Evolutionary conservation across 2,888 invertebrate species (phyloP).

Genomic region (Pseudanteris insignis): DNA sequence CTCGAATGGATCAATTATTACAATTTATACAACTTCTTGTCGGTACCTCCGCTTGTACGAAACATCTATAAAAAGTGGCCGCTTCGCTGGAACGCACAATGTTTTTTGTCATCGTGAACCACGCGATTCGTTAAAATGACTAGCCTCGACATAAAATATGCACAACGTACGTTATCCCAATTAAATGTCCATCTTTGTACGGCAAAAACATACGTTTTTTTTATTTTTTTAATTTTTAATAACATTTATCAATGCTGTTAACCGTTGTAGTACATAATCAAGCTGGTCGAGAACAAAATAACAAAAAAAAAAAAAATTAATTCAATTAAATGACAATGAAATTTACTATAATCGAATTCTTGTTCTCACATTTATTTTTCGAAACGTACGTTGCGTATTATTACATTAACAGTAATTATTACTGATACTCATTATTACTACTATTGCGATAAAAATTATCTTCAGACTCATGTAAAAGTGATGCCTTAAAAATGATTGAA

Average conservation of each 20-base stretch:
- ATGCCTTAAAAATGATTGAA: neutral
- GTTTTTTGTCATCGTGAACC: constrained; percentile 4
- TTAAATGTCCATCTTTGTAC: constrained; percentile 14
- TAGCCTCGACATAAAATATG: constrained; percentile 34
- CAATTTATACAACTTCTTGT: constrained; percentile 40
- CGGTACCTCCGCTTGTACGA: constrained; percentile 20
- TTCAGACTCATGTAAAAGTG: constrained; percentile 18
- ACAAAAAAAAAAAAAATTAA: no score
- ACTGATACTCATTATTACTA: constrained; percentile 26
- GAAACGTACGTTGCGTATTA: constrained; percentile 34
- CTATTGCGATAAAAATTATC: constrained; percentile 38
- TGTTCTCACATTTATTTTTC: constrained; percentile 24
- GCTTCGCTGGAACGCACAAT: constrained; percentile 20
- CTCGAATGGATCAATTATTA: constrained; percentile 33
- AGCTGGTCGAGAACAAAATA: no score
- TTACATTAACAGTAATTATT: constrained; percentile 37
- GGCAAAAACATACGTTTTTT: constrained; percentile 8
- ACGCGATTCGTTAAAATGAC: constrained; percentile 32
- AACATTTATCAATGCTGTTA: no score
- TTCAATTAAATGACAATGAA: constrained; percentile 2
- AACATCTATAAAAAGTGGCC: constrained; percentile 34
- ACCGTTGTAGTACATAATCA: no score
- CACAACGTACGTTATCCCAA: constrained; percentile 32
- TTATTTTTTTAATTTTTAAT: constrained; percentile 6
- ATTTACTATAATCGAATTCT: neutral